Evolutionary conservation across 2,888 invertebrate species (phyloP).

Genomic region (Entomobrya proxima): DNA sequence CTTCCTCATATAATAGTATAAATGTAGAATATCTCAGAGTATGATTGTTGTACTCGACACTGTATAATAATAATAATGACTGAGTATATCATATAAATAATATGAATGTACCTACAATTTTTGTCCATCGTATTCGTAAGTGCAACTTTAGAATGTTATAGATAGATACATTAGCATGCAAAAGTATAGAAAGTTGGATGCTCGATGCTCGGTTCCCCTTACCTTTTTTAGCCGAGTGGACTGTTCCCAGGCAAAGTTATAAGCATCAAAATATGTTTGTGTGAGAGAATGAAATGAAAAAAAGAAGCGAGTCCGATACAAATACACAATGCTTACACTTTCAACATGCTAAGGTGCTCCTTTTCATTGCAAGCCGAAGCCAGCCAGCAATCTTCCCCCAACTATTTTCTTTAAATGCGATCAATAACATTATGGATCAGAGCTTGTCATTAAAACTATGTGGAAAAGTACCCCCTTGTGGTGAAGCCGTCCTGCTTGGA

Average conservation of each 20-base stretch:
- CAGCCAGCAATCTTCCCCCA: constrained; percentile 54
- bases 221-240: constrained; percentile 52
- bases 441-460: neutral
- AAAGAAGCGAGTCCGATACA: constrained; percentile 37
- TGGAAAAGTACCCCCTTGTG: neutral
- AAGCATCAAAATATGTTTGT: constrained; percentile 38
- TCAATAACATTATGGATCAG: constrained; percentile 60
- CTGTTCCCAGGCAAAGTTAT: constrained; percentile 57
- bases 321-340: neutral
- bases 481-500: no score
- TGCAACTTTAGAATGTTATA: neutral
- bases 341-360: constrained; percentile 30
- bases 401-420: constrained; percentile 57
- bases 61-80: neutral
- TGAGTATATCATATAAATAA: neutral
- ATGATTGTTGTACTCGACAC: neutral
- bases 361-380: constrained; percentile 13
- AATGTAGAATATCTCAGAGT: neutral
- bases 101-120: neutral
- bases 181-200: constrained; percentile 46
- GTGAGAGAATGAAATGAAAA: constrained; percentile 24
- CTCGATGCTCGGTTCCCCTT: constrained; percentile 55
- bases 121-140: neutral
- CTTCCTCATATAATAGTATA: neutral
- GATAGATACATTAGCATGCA: neutral